Conservation (phyloP, 2,797 vertebrate species). For the Danio jaintianensis region DNA sequence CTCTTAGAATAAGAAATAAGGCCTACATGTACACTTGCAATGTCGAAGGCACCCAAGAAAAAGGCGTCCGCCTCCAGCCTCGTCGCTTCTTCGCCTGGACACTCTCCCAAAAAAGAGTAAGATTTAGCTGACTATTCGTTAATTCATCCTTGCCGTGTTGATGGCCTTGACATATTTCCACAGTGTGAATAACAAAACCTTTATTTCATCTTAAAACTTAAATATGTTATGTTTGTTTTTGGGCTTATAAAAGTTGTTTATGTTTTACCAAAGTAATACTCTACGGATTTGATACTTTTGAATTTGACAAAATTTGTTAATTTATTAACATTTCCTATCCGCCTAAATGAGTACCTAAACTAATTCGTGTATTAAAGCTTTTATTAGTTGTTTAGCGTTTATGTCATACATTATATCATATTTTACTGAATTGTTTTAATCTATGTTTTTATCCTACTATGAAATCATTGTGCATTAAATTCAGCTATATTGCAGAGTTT, state of each 20-base stretch:
- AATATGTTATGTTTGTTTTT: not conserved
- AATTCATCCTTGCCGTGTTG: not conserved
- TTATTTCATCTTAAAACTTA: not conserved
- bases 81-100: slow-evolving; percentile 66
- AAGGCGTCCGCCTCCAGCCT: slow-evolving; percentile 71
- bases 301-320: not conserved
- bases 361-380: not conserved
- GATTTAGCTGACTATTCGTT: slow-evolving; percentile 52
- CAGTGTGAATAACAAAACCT: not conserved
- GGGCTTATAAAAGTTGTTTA: too few relatives aligned
- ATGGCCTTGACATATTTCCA: not conserved
- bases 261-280: not conserved
- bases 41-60: slow-evolving; percentile 76
- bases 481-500: not conserved
- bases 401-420: too few relatives aligned
- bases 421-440: not conserved
- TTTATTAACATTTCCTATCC: not conserved
- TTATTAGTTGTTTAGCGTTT: too few relatives aligned
- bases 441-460: not conserved
- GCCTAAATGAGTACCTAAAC: not conserved
- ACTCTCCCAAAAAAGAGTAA: slow-evolving; percentile 75
- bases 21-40: slow-evolving; percentile 51
- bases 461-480: not conserved
- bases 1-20: slow-evolving; percentile 13
- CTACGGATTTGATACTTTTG: not conserved